phyloP scores from a whole-genome alignment of 1,140 invertebrate genomes.

The Apis mellifera region DNA sequence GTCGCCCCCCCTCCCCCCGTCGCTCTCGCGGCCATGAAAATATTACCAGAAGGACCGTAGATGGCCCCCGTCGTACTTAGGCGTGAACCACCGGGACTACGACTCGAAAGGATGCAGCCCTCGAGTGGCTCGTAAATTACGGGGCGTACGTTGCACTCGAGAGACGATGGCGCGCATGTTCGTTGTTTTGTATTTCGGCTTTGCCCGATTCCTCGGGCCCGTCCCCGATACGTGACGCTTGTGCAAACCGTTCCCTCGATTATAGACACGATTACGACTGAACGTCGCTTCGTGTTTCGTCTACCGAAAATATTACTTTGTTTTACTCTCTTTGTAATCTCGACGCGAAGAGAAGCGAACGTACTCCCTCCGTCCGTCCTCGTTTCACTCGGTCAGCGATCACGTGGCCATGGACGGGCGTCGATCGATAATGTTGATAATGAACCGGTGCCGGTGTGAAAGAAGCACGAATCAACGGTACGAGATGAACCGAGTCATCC shows the following conservation, averaged over 20 bases:
- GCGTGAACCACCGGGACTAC: not conserved
- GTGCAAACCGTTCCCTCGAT: not conserved
- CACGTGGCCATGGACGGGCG: not conserved
- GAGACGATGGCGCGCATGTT: not conserved
- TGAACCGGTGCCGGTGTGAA: too few species aligned
- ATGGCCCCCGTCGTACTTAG: not conserved
- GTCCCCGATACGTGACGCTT: not conserved
- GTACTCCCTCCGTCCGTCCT: too few species aligned
- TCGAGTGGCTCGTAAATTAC: conserved; percentile 15
- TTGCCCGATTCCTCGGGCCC: too few species aligned
- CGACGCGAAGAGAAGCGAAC: not conserved
- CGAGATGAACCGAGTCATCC: too few species aligned
- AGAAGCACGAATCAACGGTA: too few species aligned
- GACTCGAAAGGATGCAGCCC: not conserved
- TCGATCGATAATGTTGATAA: conserved; percentile 3
- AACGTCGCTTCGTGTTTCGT: too few species aligned
- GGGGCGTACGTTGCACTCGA: not conserved
- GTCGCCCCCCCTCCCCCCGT: conserved; percentile 11
- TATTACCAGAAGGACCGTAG: conserved; percentile 44
- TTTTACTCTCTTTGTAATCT: too few species aligned
- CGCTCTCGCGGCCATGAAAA: conserved; percentile 50
- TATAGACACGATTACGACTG: not conserved
- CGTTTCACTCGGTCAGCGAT: not conserved
- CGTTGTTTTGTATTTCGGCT: too few species aligned
- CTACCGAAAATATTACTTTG: too few species aligned